These are phyloP conservation scores for Apogon talboti DNA, from an alignment of 2,797 vertebrate genomes.

Conservation along the genomic window DNA sequence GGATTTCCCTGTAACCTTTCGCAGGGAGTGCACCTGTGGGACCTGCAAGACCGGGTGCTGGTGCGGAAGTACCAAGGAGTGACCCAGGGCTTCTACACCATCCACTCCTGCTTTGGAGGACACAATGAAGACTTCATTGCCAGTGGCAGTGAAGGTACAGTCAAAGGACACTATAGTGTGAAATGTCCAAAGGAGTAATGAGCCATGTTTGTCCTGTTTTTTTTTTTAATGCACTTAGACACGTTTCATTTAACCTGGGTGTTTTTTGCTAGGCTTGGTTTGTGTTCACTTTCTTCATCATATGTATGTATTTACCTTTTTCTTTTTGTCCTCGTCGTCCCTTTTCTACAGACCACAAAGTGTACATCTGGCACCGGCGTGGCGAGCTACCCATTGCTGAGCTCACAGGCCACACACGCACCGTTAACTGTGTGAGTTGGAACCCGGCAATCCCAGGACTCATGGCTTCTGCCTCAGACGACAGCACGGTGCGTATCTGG, in stretches of 20 bases:
- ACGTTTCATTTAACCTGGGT: no score
- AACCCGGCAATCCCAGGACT: conserved; percentile 96
- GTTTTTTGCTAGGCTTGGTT: no score
- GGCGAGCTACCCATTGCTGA: conserved; percentile 97
- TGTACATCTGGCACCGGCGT: conserved; percentile 99
- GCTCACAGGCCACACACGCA: conserved; percentile 97
- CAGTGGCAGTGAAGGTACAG: conserved; percentile 95
- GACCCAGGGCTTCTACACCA: conserved; percentile 99
- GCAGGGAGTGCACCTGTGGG: conserved; percentile 99
- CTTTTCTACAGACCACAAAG: conserved; percentile 92
- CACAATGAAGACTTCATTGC: conserved; percentile 99
- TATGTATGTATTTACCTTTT: background rate
- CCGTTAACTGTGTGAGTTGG: conserved; percentile 99
- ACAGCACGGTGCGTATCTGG: conserved; percentile 98
- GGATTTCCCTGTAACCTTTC: conserved; percentile 2
- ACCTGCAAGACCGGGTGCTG: conserved; percentile 99
- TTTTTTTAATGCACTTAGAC: no score
- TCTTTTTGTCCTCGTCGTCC: background rate
- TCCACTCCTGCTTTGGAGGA: conserved; percentile 99
- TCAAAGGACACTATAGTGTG: background rate
- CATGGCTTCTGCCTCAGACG: conserved; percentile 98
- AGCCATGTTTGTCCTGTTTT: no score
- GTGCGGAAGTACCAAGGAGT: conserved; percentile 99
- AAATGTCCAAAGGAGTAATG: no score
- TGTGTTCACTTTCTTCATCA: no score